Evolutionary conservation across 92 coral and sea anemone genomes (phyloP).

Genomic region (Blastomussa wellsi): DNA sequence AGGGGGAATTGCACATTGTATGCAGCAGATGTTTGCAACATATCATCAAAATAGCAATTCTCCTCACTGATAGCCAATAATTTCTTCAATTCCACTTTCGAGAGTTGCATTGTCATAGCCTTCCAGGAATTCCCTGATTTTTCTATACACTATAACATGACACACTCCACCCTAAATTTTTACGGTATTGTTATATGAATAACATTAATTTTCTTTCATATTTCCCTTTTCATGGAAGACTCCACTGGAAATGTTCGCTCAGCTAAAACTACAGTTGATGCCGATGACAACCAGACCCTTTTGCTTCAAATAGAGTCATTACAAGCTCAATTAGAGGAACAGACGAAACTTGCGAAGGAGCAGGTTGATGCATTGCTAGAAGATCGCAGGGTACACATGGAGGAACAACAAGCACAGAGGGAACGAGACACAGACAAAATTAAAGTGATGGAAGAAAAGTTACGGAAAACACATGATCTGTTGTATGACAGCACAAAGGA

Average conservation of each 20-base stretch:
- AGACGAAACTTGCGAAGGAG: constrained; percentile 91
- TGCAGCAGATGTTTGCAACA: too few relatives aligned
- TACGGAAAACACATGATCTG: constrained; percentile 88
- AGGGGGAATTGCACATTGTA: too few relatives aligned
- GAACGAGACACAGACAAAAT: constrained; percentile 96
- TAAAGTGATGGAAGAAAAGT: constrained; percentile 85
- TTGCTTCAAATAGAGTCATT: constrained; percentile 92
- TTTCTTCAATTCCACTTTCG: too few relatives aligned
- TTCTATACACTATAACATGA: too few relatives aligned
- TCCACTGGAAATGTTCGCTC: constrained; percentile 68
- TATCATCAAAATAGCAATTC: too few relatives aligned
- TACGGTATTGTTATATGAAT: too few relatives aligned
- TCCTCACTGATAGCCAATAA: too few relatives aligned
- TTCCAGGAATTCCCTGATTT: too few relatives aligned
- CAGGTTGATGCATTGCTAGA: constrained; percentile 88
- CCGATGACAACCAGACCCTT: constrained; percentile 82
- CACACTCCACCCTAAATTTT: too few relatives aligned
- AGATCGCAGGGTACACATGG: constrained; percentile 90
- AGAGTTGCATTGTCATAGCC: too few relatives aligned
- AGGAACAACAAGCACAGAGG: constrained; percentile 94
- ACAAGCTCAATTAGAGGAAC: constrained; percentile 96
- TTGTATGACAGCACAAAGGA: constrained; percentile 97
- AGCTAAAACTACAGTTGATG: constrained; percentile 27
- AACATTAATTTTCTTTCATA: not conserved
- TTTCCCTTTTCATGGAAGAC: constrained; percentile 7